Base-by-base conservation (phyloP, 1,140 invertebrate species). In the Drosophila arizonae region DNA sequence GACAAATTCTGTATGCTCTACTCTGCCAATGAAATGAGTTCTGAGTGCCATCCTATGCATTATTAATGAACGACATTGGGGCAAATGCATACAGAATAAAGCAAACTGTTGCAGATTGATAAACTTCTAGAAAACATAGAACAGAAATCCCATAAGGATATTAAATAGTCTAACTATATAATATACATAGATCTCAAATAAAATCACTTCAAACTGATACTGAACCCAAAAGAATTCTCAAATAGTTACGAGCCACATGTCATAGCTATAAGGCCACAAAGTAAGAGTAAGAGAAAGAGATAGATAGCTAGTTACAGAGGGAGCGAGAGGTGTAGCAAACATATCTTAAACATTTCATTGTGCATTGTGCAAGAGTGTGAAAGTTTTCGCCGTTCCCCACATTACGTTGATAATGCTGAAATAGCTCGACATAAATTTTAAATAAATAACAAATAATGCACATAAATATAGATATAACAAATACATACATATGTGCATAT, bases 281-380 rank as follows among this genome's bases (percentile, higher is more conserved):
- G 33, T 11, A 11, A 36, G 36, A 11, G 36, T 13, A 39, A 45
- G n/a, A 45, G 43, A 45, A 11, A 45, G n/a, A 45, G 43, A 45
- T 2, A 33, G 41, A 43, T 10, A 43, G 41, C 13, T 10, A 43
- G 41, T n/a, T 10, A 43, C 0, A 43, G 41, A n/a, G 41, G n/a
- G 41, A 43, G 43, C 3, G 43, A 46, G 43, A 21, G 43, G 17
- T 8, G 17, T 17, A 46, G 15, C 43, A 46, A 46, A 33, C 13
- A 21, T 60, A 13, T 60, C 50, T 55, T 33, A 1, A 33, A 11
- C 56, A 67, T 45, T 72, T 54, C 67, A 56, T 79, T 72, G 64
- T 79, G 30, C 62, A 72, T 80, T 72, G 72, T 79, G 41, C 13
- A 30, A 81, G 62, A 72, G 78, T 81, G 78, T 81, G 78, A 81